phyloP scores from a whole-genome alignment of 1,140 invertebrate species.

The Drosophila ananassae region DNA sequence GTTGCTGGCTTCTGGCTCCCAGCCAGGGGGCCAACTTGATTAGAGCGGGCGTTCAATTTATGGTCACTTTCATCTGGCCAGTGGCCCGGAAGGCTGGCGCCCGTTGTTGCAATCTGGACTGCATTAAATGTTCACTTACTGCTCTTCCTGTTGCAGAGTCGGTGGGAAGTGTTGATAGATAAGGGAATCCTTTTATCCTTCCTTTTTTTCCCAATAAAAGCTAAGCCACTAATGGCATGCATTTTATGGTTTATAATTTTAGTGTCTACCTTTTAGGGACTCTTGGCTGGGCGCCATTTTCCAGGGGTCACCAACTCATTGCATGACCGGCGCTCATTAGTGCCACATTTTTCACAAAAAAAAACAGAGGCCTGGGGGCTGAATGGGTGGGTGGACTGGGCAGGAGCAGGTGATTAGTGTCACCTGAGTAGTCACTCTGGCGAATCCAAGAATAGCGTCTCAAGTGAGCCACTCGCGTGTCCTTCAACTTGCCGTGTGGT shows the following conservation, averaged over 20 bases:
- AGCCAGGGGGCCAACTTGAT: constrained; percentile 38
- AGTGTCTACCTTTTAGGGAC: no score
- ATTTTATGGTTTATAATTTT: no score
- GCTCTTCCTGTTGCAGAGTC: constrained; percentile 61
- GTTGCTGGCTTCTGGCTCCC: constrained; percentile 30
- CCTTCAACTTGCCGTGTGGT: constrained; percentile 44
- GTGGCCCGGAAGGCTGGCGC: constrained; percentile 38
- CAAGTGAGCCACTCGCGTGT: constrained; percentile 32
- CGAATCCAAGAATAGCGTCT: constrained; percentile 40
- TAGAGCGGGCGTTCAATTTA: constrained; percentile 55
- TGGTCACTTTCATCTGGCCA: constrained; percentile 21
- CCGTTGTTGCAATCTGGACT: constrained; percentile 43
- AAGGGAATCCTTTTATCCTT: no score
- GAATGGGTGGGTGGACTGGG: neutral
- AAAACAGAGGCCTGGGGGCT: neutral
- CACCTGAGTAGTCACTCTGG: constrained; percentile 36
- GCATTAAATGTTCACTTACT: constrained; percentile 77
- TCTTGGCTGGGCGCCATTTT: constrained; percentile 29
- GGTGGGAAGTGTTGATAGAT: neutral
- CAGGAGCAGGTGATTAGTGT: constrained; percentile 29
- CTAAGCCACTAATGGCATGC: no score
- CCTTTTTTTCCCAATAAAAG: no score
- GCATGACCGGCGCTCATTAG: constrained; percentile 53
- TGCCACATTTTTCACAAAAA: constrained; percentile 20
- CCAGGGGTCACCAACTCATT: constrained; percentile 28